Evolutionary conservation across 2,888 invertebrate species (phyloP).

Genomic region (Tenodera sinensis): DNA sequence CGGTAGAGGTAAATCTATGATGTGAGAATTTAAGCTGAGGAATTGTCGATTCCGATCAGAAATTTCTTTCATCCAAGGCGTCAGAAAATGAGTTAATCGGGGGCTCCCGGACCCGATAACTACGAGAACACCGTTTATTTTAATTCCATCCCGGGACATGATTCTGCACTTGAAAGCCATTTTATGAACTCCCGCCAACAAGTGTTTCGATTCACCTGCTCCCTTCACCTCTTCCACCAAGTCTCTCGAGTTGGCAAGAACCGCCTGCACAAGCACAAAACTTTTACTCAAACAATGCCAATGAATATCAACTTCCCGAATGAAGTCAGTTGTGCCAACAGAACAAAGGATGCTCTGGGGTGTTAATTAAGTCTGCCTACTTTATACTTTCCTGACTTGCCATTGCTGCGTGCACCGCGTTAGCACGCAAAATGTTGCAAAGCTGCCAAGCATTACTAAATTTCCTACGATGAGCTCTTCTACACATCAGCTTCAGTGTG

Average conservation of each 20-base stretch:
- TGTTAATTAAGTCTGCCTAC: background rate
- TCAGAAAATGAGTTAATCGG: too few species aligned
- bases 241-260: background rate
- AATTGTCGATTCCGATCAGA: too few species aligned
- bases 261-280: background rate
- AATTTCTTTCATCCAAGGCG: too few species aligned
- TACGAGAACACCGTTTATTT: too few species aligned
- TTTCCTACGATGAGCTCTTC: background rate
- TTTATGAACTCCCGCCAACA: background rate
- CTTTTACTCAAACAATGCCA: background rate
- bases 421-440: background rate
- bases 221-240: background rate
- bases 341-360: background rate
- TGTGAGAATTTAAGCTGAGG: too few species aligned
- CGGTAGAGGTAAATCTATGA: too few species aligned
- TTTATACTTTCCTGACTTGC: background rate
- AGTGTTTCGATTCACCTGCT: background rate
- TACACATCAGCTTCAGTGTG: background rate
- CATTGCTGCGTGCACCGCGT: background rate
- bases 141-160: too few species aligned
- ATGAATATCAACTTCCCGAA: background rate
- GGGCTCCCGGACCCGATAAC: too few species aligned
- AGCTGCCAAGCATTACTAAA: background rate
- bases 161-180: background rate
- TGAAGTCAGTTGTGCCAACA: background rate